Evolutionary conservation across 2,888 invertebrate species (phyloP).

Genomic region (Eupeodes luniger): DNA sequence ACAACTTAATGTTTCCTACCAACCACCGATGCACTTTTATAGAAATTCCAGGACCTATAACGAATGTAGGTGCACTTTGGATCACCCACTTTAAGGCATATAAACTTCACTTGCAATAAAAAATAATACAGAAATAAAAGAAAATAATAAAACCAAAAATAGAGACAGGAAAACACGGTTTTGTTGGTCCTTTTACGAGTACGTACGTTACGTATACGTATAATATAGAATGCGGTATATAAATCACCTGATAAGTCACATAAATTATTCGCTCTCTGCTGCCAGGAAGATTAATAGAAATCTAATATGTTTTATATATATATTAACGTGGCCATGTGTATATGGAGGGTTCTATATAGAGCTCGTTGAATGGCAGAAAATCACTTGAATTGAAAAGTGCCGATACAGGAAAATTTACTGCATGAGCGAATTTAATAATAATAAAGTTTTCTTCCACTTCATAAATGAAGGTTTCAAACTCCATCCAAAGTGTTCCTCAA

Average conservation of each 20-base stretch:
- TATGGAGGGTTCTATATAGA: too few relatives aligned
- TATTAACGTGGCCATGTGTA: not conserved
- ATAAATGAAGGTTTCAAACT: too few relatives aligned
- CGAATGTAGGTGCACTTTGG: not conserved
- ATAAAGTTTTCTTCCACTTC: too few relatives aligned
- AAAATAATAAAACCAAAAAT: not conserved
- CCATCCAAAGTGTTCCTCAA: too few relatives aligned
- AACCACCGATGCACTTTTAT: conserved; percentile 46
- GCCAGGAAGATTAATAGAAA: conserved; percentile 70
- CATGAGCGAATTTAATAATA: too few relatives aligned
- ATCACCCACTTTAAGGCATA: conserved; percentile 8
- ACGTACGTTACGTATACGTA: not conserved
- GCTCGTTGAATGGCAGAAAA: too few relatives aligned
- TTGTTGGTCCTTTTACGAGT: not conserved
- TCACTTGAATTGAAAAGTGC: too few relatives aligned
- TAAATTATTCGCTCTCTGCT: conserved; percentile 67
- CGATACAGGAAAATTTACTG: too few relatives aligned
- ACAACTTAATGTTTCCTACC: conserved; percentile 33
- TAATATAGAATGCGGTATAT: conserved; percentile 32
- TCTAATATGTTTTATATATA: conserved; percentile 33
- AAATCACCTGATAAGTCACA: conserved; percentile 73
- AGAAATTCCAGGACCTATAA: not conserved
- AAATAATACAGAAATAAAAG: too few relatives aligned
- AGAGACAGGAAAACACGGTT: conserved; percentile 15
- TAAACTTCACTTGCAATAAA: too few relatives aligned